Conservation (phyloP, 2,888 invertebrate genomes). For the Eristalis tenax region DNA sequence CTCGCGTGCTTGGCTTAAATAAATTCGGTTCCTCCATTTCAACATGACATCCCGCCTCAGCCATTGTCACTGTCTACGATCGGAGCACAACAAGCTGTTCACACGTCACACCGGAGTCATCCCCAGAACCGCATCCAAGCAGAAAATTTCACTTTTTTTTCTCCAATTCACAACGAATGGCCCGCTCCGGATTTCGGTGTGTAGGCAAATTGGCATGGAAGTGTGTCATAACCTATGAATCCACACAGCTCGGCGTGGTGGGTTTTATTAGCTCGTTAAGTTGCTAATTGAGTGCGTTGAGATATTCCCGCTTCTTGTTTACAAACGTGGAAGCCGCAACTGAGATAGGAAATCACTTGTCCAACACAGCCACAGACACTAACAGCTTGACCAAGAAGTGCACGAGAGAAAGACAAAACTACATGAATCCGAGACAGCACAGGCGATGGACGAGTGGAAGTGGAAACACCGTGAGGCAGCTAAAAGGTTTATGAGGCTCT, state of each 20-base stretch:
- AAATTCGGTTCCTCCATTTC: constrained; percentile 11
- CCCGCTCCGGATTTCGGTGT: constrained; percentile 2
- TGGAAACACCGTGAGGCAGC: constrained; percentile 7
- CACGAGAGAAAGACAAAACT: neutral
- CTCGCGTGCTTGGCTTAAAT: constrained; percentile 29
- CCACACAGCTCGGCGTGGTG: neutral
- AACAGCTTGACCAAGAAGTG: constrained; percentile 25
- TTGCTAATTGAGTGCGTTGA: constrained; percentile 61
- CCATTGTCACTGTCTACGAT: constrained; percentile 1
- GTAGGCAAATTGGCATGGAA: neutral
- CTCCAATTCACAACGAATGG: neutral
- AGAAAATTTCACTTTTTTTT: constrained; percentile 19
- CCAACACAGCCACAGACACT: neutral
- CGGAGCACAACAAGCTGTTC: neutral
- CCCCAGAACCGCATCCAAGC: neutral
- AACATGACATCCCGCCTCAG: neutral
- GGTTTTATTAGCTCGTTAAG: constrained; percentile 54
- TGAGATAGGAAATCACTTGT: constrained; percentile 21
- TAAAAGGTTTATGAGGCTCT: constrained; percentile 66
- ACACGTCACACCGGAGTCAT: constrained; percentile 13
- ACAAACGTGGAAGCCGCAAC: neutral
- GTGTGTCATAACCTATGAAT: constrained; percentile 9
- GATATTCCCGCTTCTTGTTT: neutral
- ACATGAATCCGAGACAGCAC: neutral
- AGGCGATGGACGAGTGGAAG: neutral